Base-by-base conservation (phyloP, 1,140 invertebrate species). In the Tetragonula clypearis region DNA sequence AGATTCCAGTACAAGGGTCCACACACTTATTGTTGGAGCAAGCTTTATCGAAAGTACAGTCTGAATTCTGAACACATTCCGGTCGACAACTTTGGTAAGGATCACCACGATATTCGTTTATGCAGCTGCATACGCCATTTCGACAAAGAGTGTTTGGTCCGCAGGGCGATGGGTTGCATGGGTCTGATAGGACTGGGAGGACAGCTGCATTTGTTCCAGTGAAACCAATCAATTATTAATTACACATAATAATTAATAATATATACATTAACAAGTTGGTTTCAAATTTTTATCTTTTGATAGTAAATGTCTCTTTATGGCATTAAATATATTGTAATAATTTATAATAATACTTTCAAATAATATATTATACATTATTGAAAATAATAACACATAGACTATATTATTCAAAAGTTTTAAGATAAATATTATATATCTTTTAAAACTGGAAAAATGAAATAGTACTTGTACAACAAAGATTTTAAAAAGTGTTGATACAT, bases 21-120 rank as follows among this genome's bases (percentile, higher is more conserved):
- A 94, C 93, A 93, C 97, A 98, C 93, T 97, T 97, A 83, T 97
- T 96, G 90, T 96, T 96, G 53, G 96, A 95, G 90, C 97, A 98
- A 35, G 97, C 96, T 93, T 94, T 95, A 86, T 96, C 95, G 66
- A 95, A 93, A 15, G 95, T 88, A 92, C 97, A 97, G 88, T 97
- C 97, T 1, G 96, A 96, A 87, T 96, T 97, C 5, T 96, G 94
- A 4, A 97, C 95, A 92, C 97, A 98, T 93, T 95, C 93, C 56
- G 94, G 94, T 76, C 93, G 88, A 30, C 95, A 95, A 62, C 93
- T 93, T 75, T 91, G 90, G 77, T 95, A 95, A 0, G 95, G 95
- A 84, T 95, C 94, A 35, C 95, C 95, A 19, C 92, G 91, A 69
- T 95, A 95, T 82, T 94, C 94, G 56, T 88, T 84, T 56, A 93